These are phyloP conservation scores for Eupithecia centaureata DNA, from an alignment of 2,888 invertebrate species.

Conservation along the genomic window DNA sequence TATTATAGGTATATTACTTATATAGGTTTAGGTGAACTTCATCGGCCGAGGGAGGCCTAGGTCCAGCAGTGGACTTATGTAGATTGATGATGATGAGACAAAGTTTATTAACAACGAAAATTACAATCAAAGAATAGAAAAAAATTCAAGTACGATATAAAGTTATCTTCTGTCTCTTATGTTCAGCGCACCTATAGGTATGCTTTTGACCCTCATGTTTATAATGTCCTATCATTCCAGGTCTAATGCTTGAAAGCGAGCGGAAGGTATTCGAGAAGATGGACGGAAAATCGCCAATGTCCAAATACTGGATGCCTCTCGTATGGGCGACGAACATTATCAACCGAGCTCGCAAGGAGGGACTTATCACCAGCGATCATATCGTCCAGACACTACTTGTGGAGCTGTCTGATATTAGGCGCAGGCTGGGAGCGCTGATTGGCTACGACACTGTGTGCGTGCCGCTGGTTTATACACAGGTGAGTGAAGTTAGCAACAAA, in stretches of 20 bases:
- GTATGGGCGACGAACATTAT: conserved; percentile 97
- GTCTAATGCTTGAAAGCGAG: conserved; percentile 95
- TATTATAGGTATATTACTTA: too few species aligned
- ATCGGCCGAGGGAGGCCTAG: too few species aligned
- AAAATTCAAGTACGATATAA: too few species aligned
- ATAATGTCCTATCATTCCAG: conserved; percentile 71
- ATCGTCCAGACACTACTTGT: conserved; percentile 95
- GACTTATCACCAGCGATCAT: conserved; percentile 93
- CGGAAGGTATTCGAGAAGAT: conserved; percentile 95
- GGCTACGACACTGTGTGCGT: conserved; percentile 97
- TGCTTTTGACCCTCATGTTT: too few species aligned
- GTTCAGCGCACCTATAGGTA: too few species aligned
- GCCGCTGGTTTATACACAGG: conserved; percentile 96
- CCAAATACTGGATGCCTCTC: conserved; percentile 95
- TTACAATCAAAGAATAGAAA: too few species aligned
- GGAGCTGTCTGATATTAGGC: conserved; percentile 94
- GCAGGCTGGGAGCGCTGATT: conserved; percentile 92
- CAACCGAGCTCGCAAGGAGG: conserved; percentile 93
- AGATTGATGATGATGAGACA: too few species aligned
- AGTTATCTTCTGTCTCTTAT: too few species aligned
- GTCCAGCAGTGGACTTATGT: too few species aligned
- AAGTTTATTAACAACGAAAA: too few species aligned
- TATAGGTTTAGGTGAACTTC: too few species aligned
- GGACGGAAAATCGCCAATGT: conserved; percentile 95
- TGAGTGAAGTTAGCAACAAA: conserved; percentile 51